Evolutionary conservation across 1,140 invertebrate genomes (phyloP), one percentile per base, ranked within the genome.

Genomic region (Propsilocerus akamusi): DNA sequence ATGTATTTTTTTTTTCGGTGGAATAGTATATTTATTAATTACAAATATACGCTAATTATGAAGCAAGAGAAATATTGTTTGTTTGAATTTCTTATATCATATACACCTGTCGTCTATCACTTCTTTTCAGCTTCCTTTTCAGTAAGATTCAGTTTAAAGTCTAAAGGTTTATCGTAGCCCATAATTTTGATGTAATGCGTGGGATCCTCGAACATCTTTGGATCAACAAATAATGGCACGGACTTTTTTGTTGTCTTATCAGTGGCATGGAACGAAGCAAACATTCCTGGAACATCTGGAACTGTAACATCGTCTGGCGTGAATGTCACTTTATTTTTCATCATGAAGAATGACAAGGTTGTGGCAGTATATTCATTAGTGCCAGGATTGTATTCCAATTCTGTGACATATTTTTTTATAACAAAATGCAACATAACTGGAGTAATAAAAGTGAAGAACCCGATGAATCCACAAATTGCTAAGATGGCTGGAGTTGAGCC

Each of bases 91-190:
- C n/a, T n/a, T n/a, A n/a, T n/a, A n/a, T n/a, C n/a, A n/a, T n/a
- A n/a, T n/a, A n/a, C n/a, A n/a, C n/a, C n/a, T n/a, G n/a, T n/a
- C n/a, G n/a, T n/a, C n/a, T n/a, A n/a, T n/a, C n/a, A n/a, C n/a
- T n/a, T n/a, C n/a, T n/a, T n/a, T n/a, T 51, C 26, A 17, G 23
- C 47, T 23, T 53, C 41, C 23, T 46, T 30, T 52, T 63, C 52
- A 8, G 62, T 63, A n/a, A 47, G 10, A 49, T 25, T 26, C 17
- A 82, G 56, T 66, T 81, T 78, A 50, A 88, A 83, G 65, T 93
- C 82, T 28, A 92, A 68, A 6, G 88, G 89, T 64, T 91, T 86
- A 59, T 96, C 87, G 62, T 81, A 93, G 2, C 86, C 87, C 81
- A 95, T 88, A 37, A 96, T 76, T 57, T 76, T 78, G 26, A 73